Percentiles rank a stretch among this genome's conserved stretches.
Evolutionary conservation across 2,888 invertebrate genomes (phyloP).

Genomic region (Orthosia gracilis): DNA sequence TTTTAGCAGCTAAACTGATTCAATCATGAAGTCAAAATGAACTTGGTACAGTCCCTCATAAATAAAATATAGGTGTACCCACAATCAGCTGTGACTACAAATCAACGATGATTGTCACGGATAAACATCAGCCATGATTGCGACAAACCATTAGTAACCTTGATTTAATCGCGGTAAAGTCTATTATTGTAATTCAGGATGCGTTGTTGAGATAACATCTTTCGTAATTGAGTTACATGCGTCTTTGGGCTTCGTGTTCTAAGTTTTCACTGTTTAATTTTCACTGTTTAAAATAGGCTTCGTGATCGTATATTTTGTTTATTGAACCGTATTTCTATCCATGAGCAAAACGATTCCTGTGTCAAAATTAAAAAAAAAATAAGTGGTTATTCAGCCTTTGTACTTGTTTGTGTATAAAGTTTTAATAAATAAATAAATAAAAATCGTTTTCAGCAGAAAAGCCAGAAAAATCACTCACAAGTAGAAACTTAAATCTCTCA

Average conservation of each 20-base stretch:
- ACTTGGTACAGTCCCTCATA: constrained; percentile 42
- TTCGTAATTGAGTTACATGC: constrained; percentile 37
- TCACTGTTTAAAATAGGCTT: neutral
- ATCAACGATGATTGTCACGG: constrained; percentile 57
- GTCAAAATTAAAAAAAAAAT: too few relatives aligned
- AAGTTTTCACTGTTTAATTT: constrained; percentile 1
- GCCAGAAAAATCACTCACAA: neutral
- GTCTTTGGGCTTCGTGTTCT: neutral
- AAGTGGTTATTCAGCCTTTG: too few relatives aligned
- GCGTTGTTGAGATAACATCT: constrained; percentile 37
- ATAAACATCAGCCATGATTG: constrained; percentile 62
- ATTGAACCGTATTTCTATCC: neutral
- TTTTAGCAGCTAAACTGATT: constrained; percentile 24
- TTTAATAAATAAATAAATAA: too few relatives aligned
- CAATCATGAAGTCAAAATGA: constrained; percentile 29
- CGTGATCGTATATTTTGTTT: neutral
- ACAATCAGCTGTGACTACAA: constrained; percentile 53
- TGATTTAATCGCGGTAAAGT: constrained; percentile 58
- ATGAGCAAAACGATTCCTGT: neutral
- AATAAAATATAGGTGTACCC: constrained; percentile 55
- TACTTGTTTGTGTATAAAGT: too few relatives aligned
- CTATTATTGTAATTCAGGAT: constrained; percentile 49
- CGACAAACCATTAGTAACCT: constrained; percentile 65
- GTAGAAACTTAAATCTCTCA: too few relatives aligned
- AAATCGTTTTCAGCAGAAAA: neutral